A percentile compares a stretch with the other conserved stretches of the same genome.
phyloP scores from a whole-genome alignment of 2,113 vertebrate genomes.

The Oreocharis arfaki region DNA sequence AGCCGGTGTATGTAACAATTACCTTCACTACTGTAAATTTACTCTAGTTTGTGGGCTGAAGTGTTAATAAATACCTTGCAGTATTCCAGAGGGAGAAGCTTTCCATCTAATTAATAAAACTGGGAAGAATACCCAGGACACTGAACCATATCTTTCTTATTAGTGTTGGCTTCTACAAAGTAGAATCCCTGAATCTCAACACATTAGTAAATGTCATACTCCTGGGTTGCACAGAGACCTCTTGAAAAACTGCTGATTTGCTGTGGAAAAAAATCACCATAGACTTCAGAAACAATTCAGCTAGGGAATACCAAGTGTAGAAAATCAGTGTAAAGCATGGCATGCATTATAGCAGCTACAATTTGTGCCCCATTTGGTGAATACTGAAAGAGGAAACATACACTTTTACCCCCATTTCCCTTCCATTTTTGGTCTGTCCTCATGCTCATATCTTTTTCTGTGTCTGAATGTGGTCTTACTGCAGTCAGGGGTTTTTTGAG shows the following conservation, averaged over 20 bases:
- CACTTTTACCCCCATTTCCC: not conserved
- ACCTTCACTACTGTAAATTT: constrained; percentile 71
- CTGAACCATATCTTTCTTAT: constrained; percentile 76
- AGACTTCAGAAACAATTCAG: constrained; percentile 58
- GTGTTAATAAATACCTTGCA: constrained; percentile 78
- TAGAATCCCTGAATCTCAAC: constrained; percentile 66
- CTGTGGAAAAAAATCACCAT: constrained; percentile 43
- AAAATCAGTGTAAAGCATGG: constrained; percentile 54
- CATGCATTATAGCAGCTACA: constrained; percentile 16
- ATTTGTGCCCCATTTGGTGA: not conserved
- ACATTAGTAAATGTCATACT: constrained; percentile 71
- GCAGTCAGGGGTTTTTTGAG: not conserved
- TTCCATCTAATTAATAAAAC: constrained; percentile 81
- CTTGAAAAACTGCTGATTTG: constrained; percentile 69
- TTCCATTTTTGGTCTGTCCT: not conserved
- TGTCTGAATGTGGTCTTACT: not conserved
- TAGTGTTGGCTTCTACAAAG: constrained; percentile 67
- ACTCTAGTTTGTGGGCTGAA: constrained; percentile 71
- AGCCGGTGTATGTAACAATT: constrained; percentile 72
- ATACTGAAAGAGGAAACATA: not conserved
- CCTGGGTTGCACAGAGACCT: constrained; percentile 52
- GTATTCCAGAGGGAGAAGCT: constrained; percentile 71
- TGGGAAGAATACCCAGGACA: constrained; percentile 71
- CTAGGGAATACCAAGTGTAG: constrained; percentile 55
- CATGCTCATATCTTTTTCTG: not conserved